phyloP scores from a whole-genome alignment of 2,113 vertebrate species.

The Chloebia gouldiae region DNA sequence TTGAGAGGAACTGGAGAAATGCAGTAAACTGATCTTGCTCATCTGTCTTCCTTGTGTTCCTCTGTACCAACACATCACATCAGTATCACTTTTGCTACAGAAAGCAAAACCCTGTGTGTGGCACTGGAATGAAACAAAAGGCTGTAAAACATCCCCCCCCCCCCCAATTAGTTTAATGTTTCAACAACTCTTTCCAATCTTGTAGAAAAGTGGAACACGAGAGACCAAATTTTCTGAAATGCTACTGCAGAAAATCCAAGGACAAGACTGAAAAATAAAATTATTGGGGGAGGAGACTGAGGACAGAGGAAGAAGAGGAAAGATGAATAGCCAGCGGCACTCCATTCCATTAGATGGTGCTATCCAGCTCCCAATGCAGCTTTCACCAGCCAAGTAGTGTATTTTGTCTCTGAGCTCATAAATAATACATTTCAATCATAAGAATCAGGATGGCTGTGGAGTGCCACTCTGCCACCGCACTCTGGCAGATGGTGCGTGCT shows the following conservation, averaged over 20 bases:
- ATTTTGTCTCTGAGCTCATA: constrained; percentile 15
- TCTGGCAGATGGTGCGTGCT: constrained; percentile 42
- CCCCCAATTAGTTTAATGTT: background rate
- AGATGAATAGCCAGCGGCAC: background rate
- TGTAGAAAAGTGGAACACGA: background rate
- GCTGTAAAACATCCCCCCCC: background rate
- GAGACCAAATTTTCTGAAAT: background rate
- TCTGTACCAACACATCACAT: background rate
- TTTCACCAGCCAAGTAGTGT: background rate
- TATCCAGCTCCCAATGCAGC: constrained; percentile 30
- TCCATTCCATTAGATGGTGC: constrained; percentile 31
- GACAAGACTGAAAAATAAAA: background rate
- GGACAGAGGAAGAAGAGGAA: background rate
- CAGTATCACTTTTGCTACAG: background rate
- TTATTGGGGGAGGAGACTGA: background rate
- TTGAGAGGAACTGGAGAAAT: background rate
- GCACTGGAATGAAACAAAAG: background rate
- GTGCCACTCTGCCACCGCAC: constrained; percentile 50
- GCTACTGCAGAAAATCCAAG: background rate
- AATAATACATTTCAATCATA: constrained; percentile 47
- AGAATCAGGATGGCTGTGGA: background rate
- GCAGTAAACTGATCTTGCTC: background rate
- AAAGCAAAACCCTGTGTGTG: background rate
- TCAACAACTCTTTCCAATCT: background rate
- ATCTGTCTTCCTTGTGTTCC: background rate